phyloP scores from a whole-genome alignment of 1,140 invertebrate species.

The Melanaphis sacchari region DNA sequence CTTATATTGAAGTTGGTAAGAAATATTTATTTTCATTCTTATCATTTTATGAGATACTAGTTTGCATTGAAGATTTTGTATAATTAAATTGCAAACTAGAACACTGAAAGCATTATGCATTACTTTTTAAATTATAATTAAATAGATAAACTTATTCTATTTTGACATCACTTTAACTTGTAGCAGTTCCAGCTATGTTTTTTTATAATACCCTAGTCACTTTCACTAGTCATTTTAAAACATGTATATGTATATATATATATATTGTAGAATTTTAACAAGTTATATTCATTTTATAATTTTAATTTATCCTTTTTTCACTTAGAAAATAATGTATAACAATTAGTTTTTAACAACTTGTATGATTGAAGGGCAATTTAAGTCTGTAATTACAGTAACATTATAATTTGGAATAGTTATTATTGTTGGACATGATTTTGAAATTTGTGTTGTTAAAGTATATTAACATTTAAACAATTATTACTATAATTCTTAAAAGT shows the following conservation, averaged over 20 bases:
- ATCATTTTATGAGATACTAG: background rate
- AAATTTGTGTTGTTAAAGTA: background rate
- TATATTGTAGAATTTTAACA: background rate
- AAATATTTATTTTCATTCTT: background rate
- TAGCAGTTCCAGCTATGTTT: background rate
- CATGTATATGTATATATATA: background rate
- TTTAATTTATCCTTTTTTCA: background rate
- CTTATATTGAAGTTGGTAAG: slow-evolving; percentile 79
- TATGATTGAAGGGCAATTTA: background rate
- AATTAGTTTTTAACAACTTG: background rate
- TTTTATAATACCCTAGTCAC: background rate
- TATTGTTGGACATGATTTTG: background rate
- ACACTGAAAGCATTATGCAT: too few relatives aligned
- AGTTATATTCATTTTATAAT: background rate
- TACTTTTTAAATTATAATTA: background rate
- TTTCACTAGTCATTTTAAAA: background rate
- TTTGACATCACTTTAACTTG: background rate
- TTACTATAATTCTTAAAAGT: background rate
- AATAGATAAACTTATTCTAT: background rate
- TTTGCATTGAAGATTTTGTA: background rate
- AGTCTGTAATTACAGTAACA: background rate
- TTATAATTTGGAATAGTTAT: background rate
- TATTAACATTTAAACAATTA: too few relatives aligned
- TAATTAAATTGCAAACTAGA: too few relatives aligned
- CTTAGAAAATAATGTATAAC: background rate